These are phyloP conservation scores for Oligia fasciuncula DNA, from an alignment of 2,888 invertebrate genomes.

Conservation along the genomic window DNA sequence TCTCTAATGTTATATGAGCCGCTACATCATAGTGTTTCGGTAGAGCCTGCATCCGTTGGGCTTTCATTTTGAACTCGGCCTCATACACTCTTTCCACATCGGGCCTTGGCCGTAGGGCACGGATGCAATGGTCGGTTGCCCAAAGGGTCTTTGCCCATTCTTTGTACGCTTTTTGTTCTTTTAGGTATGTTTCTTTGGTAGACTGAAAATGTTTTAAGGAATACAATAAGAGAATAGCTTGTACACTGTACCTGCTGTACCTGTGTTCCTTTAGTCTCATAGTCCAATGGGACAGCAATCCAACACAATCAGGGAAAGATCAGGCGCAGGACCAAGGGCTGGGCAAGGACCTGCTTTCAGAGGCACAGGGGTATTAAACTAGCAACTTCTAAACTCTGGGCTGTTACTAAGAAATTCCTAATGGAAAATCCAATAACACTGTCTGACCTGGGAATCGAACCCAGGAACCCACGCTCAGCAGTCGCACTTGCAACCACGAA, in stretches of 20 bases:
- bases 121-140: constrained; percentile 75
- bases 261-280: too few species aligned
- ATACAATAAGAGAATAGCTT: neutral
- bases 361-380: too few species aligned
- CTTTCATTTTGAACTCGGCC: constrained; percentile 77
- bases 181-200: constrained; percentile 73
- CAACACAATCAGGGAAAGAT: too few species aligned
- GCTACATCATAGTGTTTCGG: constrained; percentile 77
- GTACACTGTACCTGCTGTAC: too few species aligned
- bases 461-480: neutral
- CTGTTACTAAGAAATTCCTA: neutral
- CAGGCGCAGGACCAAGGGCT: too few species aligned
- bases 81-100: constrained; percentile 79
- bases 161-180: constrained; percentile 81
- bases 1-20: constrained; percentile 80
- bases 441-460: neutral
- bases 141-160: constrained; percentile 83
- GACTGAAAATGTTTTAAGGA: constrained; percentile 69
- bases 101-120: constrained; percentile 80
- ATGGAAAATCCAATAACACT: neutral
- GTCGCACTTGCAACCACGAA: neutral
- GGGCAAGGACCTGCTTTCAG: too few species aligned
- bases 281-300: too few species aligned
- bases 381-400: too few species aligned
- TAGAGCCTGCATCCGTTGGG: constrained; percentile 71